A percentile compares a stretch with the other conserved stretches of the same genome.
Conservation (phyloP, 1,140 invertebrate species). For the Rhopalosiphum padi region DNA sequence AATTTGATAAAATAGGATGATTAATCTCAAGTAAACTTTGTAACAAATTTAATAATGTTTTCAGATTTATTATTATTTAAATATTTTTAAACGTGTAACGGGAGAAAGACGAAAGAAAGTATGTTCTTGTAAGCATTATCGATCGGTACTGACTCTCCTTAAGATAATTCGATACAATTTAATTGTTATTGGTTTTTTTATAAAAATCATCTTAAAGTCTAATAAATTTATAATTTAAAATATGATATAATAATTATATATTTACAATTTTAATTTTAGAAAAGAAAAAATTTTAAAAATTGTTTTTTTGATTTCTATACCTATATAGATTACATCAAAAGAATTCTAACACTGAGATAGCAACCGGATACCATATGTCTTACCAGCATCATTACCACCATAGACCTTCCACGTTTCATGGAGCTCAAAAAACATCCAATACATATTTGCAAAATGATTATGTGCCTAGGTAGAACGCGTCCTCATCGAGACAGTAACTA, state of each 20-base stretch:
- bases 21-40: neutral
- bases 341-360: constrained; percentile 28
- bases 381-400: constrained; percentile 56
- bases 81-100: no score
- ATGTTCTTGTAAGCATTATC: neutral
- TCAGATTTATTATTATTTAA: neutral
- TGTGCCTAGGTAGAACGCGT: constrained; percentile 30
- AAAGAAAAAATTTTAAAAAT: neutral
- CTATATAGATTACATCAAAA: constrained; percentile 45
- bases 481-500: neutral
- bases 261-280: neutral
- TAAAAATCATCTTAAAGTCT: neutral
- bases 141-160: neutral
- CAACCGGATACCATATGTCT: constrained; percentile 53
- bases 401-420: constrained; percentile 41
- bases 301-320: neutral
- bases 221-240: no score
- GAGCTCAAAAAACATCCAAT: constrained; percentile 30
- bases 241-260: neutral
- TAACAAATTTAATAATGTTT: neutral
- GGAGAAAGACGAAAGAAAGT: no score
- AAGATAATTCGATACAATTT: neutral
- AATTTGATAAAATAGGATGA: neutral
- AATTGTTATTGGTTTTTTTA: neutral
- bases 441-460: constrained; percentile 52